Conservation (phyloP, 2,888 invertebrate genomes). For the Lymantria dispar region DNA sequence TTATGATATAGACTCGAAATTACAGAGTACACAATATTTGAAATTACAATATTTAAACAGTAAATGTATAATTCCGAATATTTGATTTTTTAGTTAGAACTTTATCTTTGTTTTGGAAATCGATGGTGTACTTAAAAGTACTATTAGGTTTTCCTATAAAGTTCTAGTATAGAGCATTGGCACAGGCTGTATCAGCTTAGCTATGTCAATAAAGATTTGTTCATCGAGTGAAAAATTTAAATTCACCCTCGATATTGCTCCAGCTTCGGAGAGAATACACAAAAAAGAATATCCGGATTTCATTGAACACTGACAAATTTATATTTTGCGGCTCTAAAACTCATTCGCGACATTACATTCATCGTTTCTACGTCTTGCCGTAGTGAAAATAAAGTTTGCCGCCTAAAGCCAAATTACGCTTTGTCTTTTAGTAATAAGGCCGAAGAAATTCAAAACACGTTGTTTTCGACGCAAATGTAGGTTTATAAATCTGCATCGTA, state of each 20-base stretch:
- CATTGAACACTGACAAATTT: conserved; percentile 28
- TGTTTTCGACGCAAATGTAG: conserved; percentile 22
- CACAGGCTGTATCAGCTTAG: conserved; percentile 35
- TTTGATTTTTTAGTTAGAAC: neutral
- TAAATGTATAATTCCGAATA: too few relatives aligned
- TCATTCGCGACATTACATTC: conserved; percentile 10
- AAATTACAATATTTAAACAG: too few relatives aligned
- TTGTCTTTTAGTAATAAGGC: conserved; percentile 26
- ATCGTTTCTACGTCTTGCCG: conserved; percentile 1
- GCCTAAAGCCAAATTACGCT: conserved; percentile 25
- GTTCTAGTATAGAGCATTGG: conserved; percentile 17
- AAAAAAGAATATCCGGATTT: conserved; percentile 38
- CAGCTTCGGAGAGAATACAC: conserved; percentile 38
- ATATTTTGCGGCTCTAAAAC: conserved; percentile 13
- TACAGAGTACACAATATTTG: too few relatives aligned
- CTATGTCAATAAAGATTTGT: conserved; percentile 50
- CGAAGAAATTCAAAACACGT: conserved; percentile 26
- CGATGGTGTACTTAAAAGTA: conserved; percentile 26
- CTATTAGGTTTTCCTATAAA: conserved; percentile 38
- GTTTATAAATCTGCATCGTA: conserved; percentile 28
- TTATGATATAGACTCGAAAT: too few relatives aligned
- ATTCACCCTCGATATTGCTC: conserved; percentile 44
- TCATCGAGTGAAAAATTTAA: conserved; percentile 54
- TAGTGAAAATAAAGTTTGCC: conserved; percentile 16
- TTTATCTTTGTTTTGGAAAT: neutral